Conservation (phyloP, 2,888 invertebrate species). For the Microplitis deprimator region DNA sequence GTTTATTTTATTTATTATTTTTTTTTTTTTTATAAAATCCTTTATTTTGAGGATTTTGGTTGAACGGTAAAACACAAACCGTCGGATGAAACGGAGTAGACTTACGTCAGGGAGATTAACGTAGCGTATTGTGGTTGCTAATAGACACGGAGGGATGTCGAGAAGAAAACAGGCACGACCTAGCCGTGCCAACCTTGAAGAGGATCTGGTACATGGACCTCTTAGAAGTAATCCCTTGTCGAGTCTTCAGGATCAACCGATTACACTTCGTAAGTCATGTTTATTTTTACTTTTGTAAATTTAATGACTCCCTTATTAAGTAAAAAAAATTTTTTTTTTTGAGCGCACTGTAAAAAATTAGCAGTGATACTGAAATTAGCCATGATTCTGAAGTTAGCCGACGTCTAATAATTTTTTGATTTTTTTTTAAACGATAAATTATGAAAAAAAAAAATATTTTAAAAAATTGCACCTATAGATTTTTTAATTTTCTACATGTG, state of each 20-base stretch:
- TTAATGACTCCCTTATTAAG: neutral
- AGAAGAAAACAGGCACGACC: constrained; percentile 71
- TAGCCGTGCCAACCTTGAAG: constrained; percentile 71
- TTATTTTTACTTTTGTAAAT: constrained; percentile 4
- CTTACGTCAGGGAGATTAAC: constrained; percentile 2
- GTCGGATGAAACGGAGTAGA: constrained; percentile 25
- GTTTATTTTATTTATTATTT: too few species aligned
- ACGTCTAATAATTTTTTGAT: too few species aligned
- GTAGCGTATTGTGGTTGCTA: constrained; percentile 5
- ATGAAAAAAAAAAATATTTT: too few species aligned
- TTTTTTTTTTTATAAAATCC: neutral
- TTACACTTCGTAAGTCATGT: constrained; percentile 61
- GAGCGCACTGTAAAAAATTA: neutral
- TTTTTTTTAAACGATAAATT: too few species aligned
- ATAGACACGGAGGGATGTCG: constrained; percentile 65
- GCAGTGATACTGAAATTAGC: too few species aligned
- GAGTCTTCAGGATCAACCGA: constrained; percentile 57
- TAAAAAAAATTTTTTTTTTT: neutral
- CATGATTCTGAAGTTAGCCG: too few species aligned
- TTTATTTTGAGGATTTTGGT: neutral
- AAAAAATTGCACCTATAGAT: too few species aligned
- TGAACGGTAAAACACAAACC: neutral
- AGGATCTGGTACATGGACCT: constrained; percentile 67
- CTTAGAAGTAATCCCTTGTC: constrained; percentile 63
- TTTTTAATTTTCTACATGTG: too few species aligned